Evolutionary conservation across 2,888 invertebrate species (phyloP), one percentile per base, ranked within the genome.

Genomic region (Thera britannica): DNA sequence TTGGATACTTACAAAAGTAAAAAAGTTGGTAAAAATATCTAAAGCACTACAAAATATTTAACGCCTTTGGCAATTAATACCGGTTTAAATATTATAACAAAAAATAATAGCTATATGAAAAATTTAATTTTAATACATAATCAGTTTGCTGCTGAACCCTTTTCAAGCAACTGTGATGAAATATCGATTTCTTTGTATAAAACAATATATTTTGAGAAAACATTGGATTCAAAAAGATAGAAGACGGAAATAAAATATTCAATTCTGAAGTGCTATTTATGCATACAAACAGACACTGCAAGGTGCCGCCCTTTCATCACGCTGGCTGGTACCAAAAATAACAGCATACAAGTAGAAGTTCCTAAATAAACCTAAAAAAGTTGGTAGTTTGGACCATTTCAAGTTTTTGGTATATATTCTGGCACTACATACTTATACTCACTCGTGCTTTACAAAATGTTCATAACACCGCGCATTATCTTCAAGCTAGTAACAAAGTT

Each of bases 1-100:
- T 79, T 76, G 49, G 59, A 67, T 71, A 71, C 66, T 68, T 72
- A 73, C 59, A 67, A 73, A 72, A 56, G 76, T 79, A 72, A 75
- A 78, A 77, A 76, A 80, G 76, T 75, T 78, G 79, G 76, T 85
- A 85, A 83, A 87, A 86, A 87, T 84, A 87, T 88, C 85, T 88
- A 90, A 87, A 89, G 83, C 79, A 84, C 89, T 89, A 92, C 85
- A 85, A 85, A 66, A 87, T 90, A 92, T 82, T 90, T 92, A 92
- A 90, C 86, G 83, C 89, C 92, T 93, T 93, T 93, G 93, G 93
- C 92, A 90, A 90, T 88, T 84, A 83, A 87, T 91, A 93, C 93
- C 93, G 92, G 91, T 88, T 89, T 88, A 85, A 75, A 83, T 82
- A 84, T 79, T 83, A 84, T 84, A 89, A 91, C 83, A 81, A 87